A percentile compares a stretch with the other conserved stretches of the same genome.
Evolutionary conservation across 2,113 vertebrate genomes (phyloP).

Genomic region (Pseudopipra pipra): DNA sequence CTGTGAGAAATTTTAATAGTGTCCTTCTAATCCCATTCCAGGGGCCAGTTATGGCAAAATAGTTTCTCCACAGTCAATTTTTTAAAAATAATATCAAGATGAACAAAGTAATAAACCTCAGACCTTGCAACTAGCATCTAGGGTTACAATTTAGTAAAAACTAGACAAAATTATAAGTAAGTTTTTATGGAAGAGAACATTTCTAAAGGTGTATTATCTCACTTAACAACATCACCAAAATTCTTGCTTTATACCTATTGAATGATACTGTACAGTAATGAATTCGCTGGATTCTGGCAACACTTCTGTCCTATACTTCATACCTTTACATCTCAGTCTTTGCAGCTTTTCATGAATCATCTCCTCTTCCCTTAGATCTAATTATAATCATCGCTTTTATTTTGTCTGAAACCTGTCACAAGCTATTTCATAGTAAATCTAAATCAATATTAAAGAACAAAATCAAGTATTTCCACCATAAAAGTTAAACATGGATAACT

Average conservation of each 20-base stretch:
- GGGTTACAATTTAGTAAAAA: not conserved
- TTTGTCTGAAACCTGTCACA: not conserved
- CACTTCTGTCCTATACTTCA: too few species aligned
- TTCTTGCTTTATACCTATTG: not conserved
- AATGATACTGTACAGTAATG: not conserved
- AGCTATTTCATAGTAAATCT: not conserved
- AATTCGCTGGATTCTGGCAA: not conserved
- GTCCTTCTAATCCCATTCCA: not conserved
- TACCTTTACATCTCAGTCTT: not conserved
- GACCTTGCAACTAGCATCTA: not conserved
- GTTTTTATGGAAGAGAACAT: not conserved
- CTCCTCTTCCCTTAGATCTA: not conserved
- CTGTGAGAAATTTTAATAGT: not conserved
- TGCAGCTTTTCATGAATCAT: not conserved
- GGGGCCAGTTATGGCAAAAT: not conserved
- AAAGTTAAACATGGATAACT: not conserved
- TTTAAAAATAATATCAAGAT: not conserved
- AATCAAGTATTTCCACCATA: not conserved
- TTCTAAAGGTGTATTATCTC: not conserved
- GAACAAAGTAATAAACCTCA: not conserved
- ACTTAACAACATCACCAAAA: not conserved
- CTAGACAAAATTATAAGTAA: not conserved
- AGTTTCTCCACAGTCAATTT: not conserved
- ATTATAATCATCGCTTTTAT: not conserved
- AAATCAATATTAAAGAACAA: not conserved